These are phyloP conservation scores for Cepaea nemoralis DNA, from an alignment of 1,140 invertebrate genomes.

Conservation along the genomic window DNA sequence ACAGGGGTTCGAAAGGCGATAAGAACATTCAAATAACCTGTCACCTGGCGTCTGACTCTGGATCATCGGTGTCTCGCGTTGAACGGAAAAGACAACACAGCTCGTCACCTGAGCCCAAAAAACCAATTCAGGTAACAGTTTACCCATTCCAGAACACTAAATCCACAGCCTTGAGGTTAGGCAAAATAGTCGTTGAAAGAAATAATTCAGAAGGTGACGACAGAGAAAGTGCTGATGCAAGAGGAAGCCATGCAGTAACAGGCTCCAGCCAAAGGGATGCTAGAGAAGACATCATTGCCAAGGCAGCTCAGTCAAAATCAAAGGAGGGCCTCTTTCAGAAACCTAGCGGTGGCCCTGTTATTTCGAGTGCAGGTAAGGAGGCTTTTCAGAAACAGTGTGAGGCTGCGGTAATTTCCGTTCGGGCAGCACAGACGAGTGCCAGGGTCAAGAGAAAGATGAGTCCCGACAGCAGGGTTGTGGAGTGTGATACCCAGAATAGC, in stretches of 20 bases:
- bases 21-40: constrained; percentile 28
- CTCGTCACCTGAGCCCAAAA: neutral
- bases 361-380: neutral
- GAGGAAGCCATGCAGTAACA: neutral
- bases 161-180: neutral
- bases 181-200: neutral
- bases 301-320: neutral
- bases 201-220: neutral
- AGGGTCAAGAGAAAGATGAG: neutral
- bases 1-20: neutral
- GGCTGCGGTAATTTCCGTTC: constrained; percentile 28
- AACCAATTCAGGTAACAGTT: neutral
- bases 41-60: neutral
- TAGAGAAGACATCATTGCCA: constrained; percentile 2
- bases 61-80: neutral
- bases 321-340: neutral
- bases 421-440: neutral
- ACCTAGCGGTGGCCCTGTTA: neutral
- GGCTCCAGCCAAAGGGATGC: neutral
- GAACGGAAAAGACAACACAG: neutral
- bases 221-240: neutral
- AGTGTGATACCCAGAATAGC: neutral
- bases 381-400: constrained; percentile 30
- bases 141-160: neutral
- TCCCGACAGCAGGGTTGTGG: constrained; percentile 34